Evolutionary conservation across 2,797 vertebrate genomes (phyloP).

Genomic region (Leontopithecus rosalia): DNA sequence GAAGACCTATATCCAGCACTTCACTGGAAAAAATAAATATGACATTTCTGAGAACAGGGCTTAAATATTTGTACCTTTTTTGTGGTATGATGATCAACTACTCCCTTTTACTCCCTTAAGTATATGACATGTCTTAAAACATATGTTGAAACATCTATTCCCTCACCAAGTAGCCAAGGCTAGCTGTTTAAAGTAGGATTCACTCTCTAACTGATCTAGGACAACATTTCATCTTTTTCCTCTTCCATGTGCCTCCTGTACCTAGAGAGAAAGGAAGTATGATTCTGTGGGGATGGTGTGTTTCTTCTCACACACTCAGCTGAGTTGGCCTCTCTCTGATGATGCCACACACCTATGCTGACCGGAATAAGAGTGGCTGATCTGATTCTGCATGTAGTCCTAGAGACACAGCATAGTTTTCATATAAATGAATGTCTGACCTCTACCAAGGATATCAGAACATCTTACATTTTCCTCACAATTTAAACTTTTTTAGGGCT

Average conservation of each 20-base stretch:
- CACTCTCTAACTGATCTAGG: neutral
- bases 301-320: neutral
- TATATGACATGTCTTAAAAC: conserved; percentile 15
- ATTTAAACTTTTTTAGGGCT: neutral
- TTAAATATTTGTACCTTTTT: neutral
- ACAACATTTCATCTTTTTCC: neutral
- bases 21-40: neutral
- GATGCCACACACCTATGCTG: neutral
- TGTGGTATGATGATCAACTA: neutral
- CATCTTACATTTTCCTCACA: neutral
- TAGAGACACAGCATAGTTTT: neutral
- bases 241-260: neutral
- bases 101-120: neutral
- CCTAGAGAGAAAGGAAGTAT: neutral
- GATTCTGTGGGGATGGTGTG: neutral
- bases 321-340: neutral
- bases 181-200: neutral
- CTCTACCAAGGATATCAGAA: neutral
- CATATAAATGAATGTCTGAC: neutral
- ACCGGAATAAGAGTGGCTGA: neutral
- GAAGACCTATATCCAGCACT: neutral
- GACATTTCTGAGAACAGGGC: neutral
- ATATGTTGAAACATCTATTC: neutral
- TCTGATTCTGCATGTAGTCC: neutral
- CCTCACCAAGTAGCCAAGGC: neutral